Evolutionary conservation across 2,888 invertebrate species (phyloP).

Genomic region (Mantis religiosa): DNA sequence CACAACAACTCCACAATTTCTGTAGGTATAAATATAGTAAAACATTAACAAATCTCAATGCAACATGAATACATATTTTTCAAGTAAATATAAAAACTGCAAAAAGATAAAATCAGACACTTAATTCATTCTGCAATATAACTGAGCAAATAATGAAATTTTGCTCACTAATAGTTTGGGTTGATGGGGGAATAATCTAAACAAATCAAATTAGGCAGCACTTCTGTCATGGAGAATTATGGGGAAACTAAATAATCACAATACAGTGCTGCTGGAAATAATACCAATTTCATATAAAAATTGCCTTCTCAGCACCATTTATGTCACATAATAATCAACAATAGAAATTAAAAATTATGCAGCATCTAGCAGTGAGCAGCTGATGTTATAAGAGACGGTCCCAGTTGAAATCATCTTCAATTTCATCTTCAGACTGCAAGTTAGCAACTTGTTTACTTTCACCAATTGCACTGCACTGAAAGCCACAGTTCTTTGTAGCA

Average conservation of each 20-base stretch:
- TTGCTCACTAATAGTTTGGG: not conserved
- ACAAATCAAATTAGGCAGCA: not conserved
- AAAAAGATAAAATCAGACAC: not conserved
- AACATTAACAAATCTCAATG: slow-evolving; percentile 1
- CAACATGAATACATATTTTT: not conserved
- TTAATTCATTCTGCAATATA: not conserved
- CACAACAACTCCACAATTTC: not conserved
- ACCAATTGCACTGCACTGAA: not conserved
- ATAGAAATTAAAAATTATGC: not conserved
- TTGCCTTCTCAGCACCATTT: not conserved
- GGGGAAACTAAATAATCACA: not conserved
- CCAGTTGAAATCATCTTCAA: slow-evolving; percentile 26
- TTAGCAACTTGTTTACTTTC: not conserved
- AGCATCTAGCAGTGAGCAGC: not conserved
- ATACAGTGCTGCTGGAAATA: not conserved
- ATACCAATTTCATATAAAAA: not conserved
- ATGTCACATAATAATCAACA: slow-evolving; percentile 13
- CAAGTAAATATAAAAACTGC: not conserved
- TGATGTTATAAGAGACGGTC: slow-evolving; percentile 29
- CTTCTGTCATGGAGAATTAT: not conserved
- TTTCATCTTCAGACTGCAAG: slow-evolving; percentile 11
- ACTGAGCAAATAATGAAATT: not conserved
- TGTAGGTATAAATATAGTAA: not conserved
- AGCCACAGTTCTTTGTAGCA: not conserved
- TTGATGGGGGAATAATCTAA: not conserved